These are phyloP conservation scores for Sarcophilus harrisii DNA, from an alignment of 2,797 vertebrate species.

Conservation along the genomic window DNA sequence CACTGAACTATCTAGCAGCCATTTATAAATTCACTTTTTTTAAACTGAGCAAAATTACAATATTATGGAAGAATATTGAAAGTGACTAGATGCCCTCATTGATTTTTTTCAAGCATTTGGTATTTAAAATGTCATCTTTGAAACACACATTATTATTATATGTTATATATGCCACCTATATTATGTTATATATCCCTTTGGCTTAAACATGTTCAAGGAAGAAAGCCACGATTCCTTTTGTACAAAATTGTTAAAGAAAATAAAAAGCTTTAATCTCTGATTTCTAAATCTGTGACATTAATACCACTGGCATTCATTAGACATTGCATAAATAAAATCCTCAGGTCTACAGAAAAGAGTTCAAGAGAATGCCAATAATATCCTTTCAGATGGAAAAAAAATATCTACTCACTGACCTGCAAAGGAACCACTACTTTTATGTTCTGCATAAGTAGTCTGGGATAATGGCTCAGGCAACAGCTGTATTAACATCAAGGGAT, in stretches of 20 bases:
- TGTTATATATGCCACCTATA: too few relatives aligned
- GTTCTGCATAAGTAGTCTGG: constrained; percentile 6
- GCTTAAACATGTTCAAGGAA: constrained; percentile 17
- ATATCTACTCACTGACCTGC: background rate
- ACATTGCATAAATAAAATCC: constrained; percentile 13
- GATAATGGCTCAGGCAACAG: constrained; percentile 28
- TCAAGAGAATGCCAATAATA: constrained; percentile 29
- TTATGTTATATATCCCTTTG: background rate
- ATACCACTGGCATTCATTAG: constrained; percentile 23
- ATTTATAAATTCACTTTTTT: background rate
- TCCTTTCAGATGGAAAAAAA: constrained; percentile 55
- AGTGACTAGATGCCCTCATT: constrained; percentile 29
- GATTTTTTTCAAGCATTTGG: constrained; percentile 37
- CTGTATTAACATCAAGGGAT: background rate
- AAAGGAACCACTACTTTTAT: background rate
- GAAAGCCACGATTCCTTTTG: background rate
- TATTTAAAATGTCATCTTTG: background rate
- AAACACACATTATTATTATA: too few relatives aligned
- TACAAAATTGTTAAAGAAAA: constrained; percentile 20
- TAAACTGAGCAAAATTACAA: background rate
- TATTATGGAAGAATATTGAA: constrained; percentile 19
- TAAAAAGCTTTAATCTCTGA: background rate
- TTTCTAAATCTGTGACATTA: constrained; percentile 36
- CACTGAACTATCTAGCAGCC: background rate
- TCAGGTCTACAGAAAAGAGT: constrained; percentile 27